Conservation (phyloP, 2,888 invertebrate species). For the Eupithecia insigniata region DNA sequence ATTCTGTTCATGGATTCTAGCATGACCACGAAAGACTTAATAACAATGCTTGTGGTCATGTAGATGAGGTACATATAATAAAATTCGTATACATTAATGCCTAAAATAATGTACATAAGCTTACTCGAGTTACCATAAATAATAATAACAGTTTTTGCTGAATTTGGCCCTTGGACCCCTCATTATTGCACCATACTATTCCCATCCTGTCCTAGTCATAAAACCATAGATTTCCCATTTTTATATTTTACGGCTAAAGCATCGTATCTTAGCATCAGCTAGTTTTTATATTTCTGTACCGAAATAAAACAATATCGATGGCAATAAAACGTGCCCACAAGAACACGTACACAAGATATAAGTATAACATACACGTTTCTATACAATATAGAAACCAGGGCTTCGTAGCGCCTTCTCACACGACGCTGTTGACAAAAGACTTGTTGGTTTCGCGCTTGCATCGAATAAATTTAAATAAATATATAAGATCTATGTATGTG, state of each 20-base stretch:
- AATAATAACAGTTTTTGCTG: not conserved
- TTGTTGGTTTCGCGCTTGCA: not conserved
- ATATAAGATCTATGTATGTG: not conserved
- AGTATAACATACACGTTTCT: not conserved
- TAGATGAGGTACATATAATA: too few relatives aligned
- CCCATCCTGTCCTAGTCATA: not conserved
- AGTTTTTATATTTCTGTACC: slow-evolving; percentile 26
- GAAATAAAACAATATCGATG: slow-evolving; percentile 37
- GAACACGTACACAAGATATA: slow-evolving; percentile 9
- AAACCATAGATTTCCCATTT: slow-evolving; percentile 1
- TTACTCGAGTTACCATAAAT: not conserved
- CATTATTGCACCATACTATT: not conserved
- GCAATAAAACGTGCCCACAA: slow-evolving; percentile 33
- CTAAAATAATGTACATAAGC: not conserved
- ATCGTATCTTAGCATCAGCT: slow-evolving; percentile 23
- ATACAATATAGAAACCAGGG: not conserved
- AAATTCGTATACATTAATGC: too few relatives aligned
- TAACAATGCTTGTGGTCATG: too few relatives aligned
- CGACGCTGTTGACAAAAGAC: not conserved
- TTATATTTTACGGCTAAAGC: slow-evolving; percentile 14
- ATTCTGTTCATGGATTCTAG: too few relatives aligned
- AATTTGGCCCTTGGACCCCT: not conserved
- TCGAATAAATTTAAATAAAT: not conserved
- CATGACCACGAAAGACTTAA: too few relatives aligned
- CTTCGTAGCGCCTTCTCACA: not conserved